Percentiles rank a stretch among this genome's conserved stretches.
Evolutionary conservation across 2,888 invertebrate genomes (phyloP).

Genomic region (Bugula neritina): DNA sequence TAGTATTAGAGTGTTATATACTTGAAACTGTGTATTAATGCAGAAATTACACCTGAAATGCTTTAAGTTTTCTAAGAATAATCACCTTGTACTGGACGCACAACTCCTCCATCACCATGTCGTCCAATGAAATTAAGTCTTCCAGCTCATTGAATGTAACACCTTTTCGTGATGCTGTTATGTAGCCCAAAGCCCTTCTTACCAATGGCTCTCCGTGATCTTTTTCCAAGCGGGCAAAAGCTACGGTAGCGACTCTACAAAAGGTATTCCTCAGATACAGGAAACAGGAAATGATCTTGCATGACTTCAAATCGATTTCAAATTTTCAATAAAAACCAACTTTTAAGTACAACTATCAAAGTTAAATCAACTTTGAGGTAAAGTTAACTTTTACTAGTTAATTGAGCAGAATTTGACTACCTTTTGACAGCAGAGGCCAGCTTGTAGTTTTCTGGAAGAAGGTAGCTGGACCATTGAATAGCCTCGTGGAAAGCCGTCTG

Average conservation of each 20-base stretch:
- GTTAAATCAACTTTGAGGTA: too few relatives aligned
- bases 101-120: slow-evolving; percentile 37
- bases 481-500: slow-evolving; percentile 40
- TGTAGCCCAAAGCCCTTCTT: slow-evolving; percentile 62
- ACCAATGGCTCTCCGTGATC: slow-evolving; percentile 45
- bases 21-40: too few relatives aligned
- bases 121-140: slow-evolving; percentile 55
- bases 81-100: slow-evolving; percentile 28
- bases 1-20: too few relatives aligned
- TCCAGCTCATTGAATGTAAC: slow-evolving; percentile 75
- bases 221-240: slow-evolving; percentile 43
- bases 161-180: slow-evolving; percentile 71
- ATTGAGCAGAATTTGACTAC: too few relatives aligned
- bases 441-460: slow-evolving; percentile 34
- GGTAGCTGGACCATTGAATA: slow-evolving; percentile 40
- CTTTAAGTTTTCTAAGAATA: too few relatives aligned
- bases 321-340: too few relatives aligned
- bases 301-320: too few relatives aligned
- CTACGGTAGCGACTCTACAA: slow-evolving; percentile 34
- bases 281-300: too few relatives aligned
- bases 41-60: too few relatives aligned
- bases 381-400: too few relatives aligned
- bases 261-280: too few relatives aligned
- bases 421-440: slow-evolving; percentile 39
- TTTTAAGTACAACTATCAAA: too few relatives aligned